Evolutionary conservation across 2,888 invertebrate species (phyloP).

Genomic region (Drosophila prostipennis): DNA sequence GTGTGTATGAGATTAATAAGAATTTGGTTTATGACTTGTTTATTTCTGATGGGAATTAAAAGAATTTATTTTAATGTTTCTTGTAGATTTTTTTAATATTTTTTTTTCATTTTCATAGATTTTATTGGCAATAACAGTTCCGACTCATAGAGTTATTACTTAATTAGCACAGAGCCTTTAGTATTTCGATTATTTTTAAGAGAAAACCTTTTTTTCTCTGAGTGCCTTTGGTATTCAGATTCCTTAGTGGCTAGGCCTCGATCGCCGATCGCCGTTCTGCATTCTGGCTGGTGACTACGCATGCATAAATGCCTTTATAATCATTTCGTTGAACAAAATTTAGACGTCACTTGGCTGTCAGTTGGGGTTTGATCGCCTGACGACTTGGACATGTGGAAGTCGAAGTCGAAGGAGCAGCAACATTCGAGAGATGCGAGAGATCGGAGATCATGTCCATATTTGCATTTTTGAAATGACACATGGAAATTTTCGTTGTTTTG

Average conservation of each 20-base stretch:
- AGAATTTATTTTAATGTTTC: no score
- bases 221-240: slow-evolving; percentile 35
- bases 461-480: slow-evolving; percentile 80
- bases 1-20: no score
- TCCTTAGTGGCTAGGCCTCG: slow-evolving; percentile 31
- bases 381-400: slow-evolving; percentile 49
- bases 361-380: slow-evolving; percentile 61
- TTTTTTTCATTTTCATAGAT: no score
- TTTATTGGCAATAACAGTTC: no score
- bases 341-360: slow-evolving; percentile 81
- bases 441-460: slow-evolving; percentile 73
- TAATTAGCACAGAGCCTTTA: no score
- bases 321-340: slow-evolving; percentile 78
- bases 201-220: no score
- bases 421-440: slow-evolving; percentile 9
- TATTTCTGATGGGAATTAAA: no score
- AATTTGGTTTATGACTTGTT: no score
- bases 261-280: slow-evolving; percentile 5
- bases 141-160: no score
- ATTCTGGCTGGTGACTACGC: slow-evolving; percentile 56
- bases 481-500: slow-evolving; percentile 69
- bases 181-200: no score
- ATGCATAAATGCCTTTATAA: slow-evolving; percentile 79
- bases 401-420: slow-evolving; percentile 21
- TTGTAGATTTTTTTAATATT: no score